Conservation (phyloP, 2,888 invertebrate genomes). For the Tipula confusa region DNA sequence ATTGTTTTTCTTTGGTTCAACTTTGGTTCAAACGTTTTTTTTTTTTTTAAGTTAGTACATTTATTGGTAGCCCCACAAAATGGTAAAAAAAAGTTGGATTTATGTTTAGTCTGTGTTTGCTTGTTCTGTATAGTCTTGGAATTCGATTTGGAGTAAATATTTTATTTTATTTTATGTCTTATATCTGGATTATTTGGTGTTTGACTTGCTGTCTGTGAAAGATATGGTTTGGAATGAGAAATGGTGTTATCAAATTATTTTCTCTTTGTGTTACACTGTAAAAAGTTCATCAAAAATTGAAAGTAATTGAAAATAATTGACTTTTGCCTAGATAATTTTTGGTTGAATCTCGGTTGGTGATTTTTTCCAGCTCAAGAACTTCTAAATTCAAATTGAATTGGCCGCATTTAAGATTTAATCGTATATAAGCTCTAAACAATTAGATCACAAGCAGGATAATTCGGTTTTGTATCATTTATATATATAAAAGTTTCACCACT, state of each 20-base stretch:
- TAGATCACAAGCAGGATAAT: neutral
- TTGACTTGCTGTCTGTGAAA: slow-evolving; percentile 3
- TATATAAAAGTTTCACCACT: no score
- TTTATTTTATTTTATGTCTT: neutral
- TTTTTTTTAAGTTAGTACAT: neutral
- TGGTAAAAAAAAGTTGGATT: neutral
- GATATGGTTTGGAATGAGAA: neutral
- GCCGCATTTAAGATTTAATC: neutral
- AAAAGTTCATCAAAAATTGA: neutral
- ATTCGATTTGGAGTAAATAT: neutral
- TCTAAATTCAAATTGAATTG: neutral
- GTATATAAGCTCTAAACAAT: neutral
- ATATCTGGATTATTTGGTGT: slow-evolving; percentile 7
- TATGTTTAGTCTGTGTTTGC: neutral
- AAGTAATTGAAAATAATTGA: neutral
- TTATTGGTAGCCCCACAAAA: neutral
- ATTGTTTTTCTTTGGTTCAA: neutral
- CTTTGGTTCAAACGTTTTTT: neutral
- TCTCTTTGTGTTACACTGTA: neutral
- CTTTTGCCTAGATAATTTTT: neutral
- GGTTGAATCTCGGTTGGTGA: neutral
- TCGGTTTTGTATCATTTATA: no score
- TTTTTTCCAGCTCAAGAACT: neutral
- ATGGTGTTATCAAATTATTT: neutral
- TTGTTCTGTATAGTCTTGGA: neutral